Conservation (phyloP, 2,797 vertebrate species). For the Simalia tracyae region DNA sequence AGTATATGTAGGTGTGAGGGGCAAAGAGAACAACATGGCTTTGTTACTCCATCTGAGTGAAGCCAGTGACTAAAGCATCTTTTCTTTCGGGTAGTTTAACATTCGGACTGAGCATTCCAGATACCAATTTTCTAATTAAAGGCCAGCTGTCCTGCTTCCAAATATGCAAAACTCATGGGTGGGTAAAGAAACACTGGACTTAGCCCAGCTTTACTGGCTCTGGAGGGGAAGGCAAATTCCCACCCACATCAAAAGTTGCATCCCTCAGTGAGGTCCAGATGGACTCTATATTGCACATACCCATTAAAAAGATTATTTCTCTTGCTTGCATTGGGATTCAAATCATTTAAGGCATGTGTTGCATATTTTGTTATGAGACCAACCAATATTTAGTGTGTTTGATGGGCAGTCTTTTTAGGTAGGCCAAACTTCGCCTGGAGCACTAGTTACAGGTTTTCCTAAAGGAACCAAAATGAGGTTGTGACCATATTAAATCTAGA, state of each 20-base stretch:
- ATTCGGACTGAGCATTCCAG: background rate
- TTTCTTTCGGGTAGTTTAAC: background rate
- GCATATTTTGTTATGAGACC: background rate
- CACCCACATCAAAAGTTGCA: background rate
- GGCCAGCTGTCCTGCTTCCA: conserved; percentile 2
- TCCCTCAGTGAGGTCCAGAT: background rate
- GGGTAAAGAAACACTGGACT: conserved; percentile 2
- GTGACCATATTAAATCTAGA: background rate
- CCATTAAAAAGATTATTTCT: background rate
- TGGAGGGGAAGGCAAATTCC: background rate
- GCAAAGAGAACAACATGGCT: background rate
- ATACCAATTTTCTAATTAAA: conserved; percentile 11
- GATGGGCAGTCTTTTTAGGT: background rate
- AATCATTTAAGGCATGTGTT: background rate
- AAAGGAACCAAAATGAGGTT: background rate
- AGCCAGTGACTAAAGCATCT: background rate
- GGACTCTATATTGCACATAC: background rate
- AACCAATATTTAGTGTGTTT: background rate
- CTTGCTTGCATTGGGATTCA: background rate
- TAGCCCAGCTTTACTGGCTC: background rate
- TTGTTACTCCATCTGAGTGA: background rate
- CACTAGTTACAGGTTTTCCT: background rate
- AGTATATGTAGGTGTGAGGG: background rate
- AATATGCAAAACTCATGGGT: background rate
- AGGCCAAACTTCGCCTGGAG: background rate